phyloP scores from a whole-genome alignment of 1,140 invertebrate genomes.

The Bombus turneri region DNA sequence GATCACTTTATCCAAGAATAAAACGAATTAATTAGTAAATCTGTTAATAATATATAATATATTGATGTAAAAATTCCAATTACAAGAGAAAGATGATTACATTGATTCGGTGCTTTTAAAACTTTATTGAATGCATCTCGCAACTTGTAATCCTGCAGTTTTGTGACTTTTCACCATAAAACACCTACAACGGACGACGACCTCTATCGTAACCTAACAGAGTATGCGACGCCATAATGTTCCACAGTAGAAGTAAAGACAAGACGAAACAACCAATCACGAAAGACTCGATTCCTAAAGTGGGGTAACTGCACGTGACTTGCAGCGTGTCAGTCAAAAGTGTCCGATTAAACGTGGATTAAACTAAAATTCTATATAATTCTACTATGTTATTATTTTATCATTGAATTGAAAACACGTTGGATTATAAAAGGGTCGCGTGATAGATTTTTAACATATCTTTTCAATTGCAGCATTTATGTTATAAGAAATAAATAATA shows the following conservation, averaged over 20 bases:
- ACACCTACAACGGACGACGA: conserved; percentile 24
- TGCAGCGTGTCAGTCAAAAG: conserved; percentile 59
- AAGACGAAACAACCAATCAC: conserved; percentile 52
- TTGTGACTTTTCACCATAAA: conserved; percentile 1
- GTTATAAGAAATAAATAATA: not conserved
- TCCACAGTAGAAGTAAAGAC: conserved; percentile 17
- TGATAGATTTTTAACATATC: not conserved
- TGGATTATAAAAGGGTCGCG: not conserved
- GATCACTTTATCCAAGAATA: conserved; percentile 7
- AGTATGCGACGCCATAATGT: conserved; percentile 41
- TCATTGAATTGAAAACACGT: not conserved
- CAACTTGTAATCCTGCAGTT: not conserved
- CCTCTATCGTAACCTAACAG: conserved; percentile 42
- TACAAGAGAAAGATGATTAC: not conserved
- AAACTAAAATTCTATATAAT: conserved; percentile 16
- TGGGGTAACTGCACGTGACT: conserved; percentile 62
- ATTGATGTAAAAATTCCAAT: not conserved
- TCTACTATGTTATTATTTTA: not conserved
- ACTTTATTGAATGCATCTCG: conserved; percentile 22
- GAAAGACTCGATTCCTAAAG: conserved; percentile 28
- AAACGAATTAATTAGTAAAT: not conserved
- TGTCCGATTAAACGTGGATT: not conserved
- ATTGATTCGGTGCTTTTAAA: not conserved
- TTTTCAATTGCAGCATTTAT: not conserved
- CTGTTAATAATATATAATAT: too few species aligned